A percentile compares a stretch with the other conserved stretches of the same genome.
Evolutionary conservation across 2,113 vertebrate genomes (phyloP).

Genomic region (Mustela lutreola): DNA sequence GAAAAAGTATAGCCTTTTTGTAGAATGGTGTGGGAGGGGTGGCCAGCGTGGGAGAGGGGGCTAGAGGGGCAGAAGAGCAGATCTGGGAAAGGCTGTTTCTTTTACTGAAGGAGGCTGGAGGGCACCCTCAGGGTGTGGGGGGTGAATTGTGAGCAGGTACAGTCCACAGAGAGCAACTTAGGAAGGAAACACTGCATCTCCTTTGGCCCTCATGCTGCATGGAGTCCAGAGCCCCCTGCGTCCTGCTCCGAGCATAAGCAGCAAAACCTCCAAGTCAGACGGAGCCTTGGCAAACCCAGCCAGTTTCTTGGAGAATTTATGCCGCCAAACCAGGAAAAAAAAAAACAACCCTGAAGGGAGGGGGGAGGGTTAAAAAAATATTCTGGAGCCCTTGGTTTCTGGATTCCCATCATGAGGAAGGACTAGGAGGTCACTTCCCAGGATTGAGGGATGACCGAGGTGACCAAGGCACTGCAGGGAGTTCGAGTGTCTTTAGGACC

Average conservation of each 20-base stretch:
- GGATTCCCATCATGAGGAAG: background rate
- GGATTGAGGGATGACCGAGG: background rate
- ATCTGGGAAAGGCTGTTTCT: background rate
- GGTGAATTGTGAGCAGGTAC: background rate
- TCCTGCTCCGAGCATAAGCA: fast-evolving
- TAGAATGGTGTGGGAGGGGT: background rate
- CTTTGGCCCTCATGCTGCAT: background rate
- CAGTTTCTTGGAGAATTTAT: background rate
- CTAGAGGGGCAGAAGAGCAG: background rate
- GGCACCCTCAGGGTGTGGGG: fast-evolving
- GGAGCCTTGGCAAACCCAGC: background rate
- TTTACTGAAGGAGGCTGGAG: fast-evolving
- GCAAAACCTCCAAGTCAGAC: background rate
- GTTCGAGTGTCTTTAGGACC: background rate
- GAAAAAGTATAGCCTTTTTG: fast-evolving
- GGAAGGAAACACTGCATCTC: fast-evolving
- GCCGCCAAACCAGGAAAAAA: background rate
- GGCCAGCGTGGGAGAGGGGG: fast-evolving
- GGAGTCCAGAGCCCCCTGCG: fast-evolving
- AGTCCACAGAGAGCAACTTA: background rate
- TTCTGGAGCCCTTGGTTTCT: background rate
- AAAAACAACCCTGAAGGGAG: background rate
- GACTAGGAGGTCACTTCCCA: background rate
- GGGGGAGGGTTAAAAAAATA: background rate
- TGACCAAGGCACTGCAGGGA: fast-evolving